phyloP scores from a whole-genome alignment of 1,140 invertebrate species.

The Metopolophium dirhodum region DNA sequence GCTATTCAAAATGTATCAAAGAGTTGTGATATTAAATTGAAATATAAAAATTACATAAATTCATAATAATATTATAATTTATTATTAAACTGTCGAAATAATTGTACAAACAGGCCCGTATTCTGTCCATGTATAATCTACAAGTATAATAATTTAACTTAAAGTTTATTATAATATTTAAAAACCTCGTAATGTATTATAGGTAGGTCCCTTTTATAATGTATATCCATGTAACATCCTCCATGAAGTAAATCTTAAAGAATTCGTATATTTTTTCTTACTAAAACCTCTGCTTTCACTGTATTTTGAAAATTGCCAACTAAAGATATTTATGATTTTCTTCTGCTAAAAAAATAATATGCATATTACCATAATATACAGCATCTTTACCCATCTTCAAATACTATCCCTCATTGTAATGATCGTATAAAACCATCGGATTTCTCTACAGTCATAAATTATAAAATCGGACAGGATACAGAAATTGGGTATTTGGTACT shows the following conservation, averaged over 20 bases:
- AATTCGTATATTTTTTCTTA: background rate
- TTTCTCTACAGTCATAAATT: background rate
- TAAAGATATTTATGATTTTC: constrained; percentile 32
- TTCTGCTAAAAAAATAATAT: background rate
- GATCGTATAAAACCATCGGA: constrained; percentile 27
- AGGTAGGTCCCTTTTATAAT: background rate
- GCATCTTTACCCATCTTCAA: background rate
- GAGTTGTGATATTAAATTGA: background rate
- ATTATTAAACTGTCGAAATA: background rate
- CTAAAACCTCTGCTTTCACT: background rate
- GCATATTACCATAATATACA: constrained; percentile 31
- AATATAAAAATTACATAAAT: background rate
- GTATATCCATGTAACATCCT: background rate
- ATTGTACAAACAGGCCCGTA: background rate
- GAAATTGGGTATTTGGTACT: background rate
- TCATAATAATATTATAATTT: background rate
- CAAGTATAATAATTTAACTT: background rate
- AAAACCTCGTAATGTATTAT: background rate
- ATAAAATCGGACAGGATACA: background rate
- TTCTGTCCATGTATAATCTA: background rate
- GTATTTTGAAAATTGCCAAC: constrained; percentile 24
- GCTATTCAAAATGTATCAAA: background rate
- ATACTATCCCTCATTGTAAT: background rate
- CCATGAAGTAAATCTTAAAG: background rate
- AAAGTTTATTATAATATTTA: background rate